These are phyloP conservation scores for Brachionus manjavacas DNA, from an alignment of 1,140 invertebrate species.

Conservation along the genomic window DNA sequence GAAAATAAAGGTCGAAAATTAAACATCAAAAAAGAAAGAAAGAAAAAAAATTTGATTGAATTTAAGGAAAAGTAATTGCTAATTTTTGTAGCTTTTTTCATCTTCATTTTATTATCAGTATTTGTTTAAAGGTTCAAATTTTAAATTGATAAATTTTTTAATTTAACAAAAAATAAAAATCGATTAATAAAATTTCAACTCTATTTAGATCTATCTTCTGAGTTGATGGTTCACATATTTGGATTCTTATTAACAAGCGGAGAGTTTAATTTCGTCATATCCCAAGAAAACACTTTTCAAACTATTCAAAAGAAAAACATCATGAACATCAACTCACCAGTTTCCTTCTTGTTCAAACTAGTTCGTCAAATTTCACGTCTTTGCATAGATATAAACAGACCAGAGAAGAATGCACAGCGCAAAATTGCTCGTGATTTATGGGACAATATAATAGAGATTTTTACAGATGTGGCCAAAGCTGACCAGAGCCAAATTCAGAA, in stretches of 20 bases:
- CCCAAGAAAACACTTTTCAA: neutral
- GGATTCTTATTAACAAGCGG: neutral
- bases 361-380: conserved; percentile 15
- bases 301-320: conserved; percentile 9
- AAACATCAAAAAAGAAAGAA: too few species aligned
- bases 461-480: neutral
- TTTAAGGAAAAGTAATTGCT: too few species aligned
- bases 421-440: conserved; percentile 26
- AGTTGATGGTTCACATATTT: neutral
- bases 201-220: neutral
- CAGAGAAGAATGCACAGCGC: neutral
- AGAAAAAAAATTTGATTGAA: too few species aligned
- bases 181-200: neutral
- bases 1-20: too few species aligned
- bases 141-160: neutral
- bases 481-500: neutral
- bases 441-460: neutral
- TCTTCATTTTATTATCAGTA: too few species aligned
- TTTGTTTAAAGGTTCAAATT: neutral
- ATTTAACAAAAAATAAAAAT: neutral
- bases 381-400: neutral
- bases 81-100: too few species aligned
- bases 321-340: neutral
- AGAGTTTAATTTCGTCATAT: neutral
- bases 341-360: neutral